Evolutionary conservation across 37 sponge, comb jelly and placozoan species (phyloP).

Genomic region (Spongilla lacustris): DNA sequence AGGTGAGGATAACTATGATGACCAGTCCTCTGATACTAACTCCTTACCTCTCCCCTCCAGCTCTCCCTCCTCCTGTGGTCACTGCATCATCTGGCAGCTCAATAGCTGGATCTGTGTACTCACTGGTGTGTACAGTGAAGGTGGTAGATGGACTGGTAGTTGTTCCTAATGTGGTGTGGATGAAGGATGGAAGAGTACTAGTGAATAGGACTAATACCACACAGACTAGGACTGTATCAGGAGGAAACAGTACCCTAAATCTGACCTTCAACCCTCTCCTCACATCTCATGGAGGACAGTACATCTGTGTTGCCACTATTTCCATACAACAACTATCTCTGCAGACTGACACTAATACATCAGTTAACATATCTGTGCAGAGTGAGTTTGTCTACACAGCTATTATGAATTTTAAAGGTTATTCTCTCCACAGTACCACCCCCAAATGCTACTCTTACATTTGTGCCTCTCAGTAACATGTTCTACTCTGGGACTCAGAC

Average conservation of each 20-base stretch:
- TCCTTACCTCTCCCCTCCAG: not conserved
- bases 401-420: not conserved
- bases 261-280: constrained; percentile 25
- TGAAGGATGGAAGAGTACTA: not conserved
- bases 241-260: not conserved
- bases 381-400: constrained; percentile 12
- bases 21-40: not conserved
- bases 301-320: constrained; percentile 31
- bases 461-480: not conserved
- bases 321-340: not conserved
- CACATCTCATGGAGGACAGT: constrained; percentile 46
- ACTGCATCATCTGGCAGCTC: not conserved
- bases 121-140: constrained; percentile 25
- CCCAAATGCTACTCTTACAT: not conserved
- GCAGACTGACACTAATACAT: not conserved
- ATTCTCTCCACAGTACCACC: not conserved
- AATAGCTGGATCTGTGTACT: constrained; percentile 35
- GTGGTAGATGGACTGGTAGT: constrained; percentile 9
- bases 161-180: constrained; percentile 26
- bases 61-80: not conserved
- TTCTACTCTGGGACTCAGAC: not conserved
- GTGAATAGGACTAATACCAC: not conserved
- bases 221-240: not conserved
- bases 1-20: not conserved
- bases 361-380: not conserved